Evolutionary conservation across 2,888 invertebrate species (phyloP).

Genomic region (Conomelus anceps): DNA sequence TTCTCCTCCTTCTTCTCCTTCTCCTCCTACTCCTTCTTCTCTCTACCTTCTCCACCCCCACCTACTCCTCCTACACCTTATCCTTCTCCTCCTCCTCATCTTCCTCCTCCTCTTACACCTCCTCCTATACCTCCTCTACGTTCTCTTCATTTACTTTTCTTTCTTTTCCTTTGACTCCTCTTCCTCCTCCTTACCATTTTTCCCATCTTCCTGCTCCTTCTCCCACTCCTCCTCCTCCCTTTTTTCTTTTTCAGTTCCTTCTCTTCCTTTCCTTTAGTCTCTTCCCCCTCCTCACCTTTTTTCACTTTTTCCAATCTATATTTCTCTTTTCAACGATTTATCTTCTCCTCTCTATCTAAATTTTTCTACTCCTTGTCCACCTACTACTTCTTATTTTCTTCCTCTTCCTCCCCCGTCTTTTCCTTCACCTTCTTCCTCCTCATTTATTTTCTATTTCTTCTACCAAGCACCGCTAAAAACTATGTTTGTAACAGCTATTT

Average conservation of each 20-base stretch:
- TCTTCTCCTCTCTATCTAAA: neutral
- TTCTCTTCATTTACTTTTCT: neutral
- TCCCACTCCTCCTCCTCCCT: too few relatives aligned
- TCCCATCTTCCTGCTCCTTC: too few relatives aligned
- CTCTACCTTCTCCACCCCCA: neutral
- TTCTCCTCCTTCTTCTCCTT: neutral
- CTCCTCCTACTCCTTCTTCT: neutral
- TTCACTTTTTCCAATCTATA: neutral
- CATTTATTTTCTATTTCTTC: neutral
- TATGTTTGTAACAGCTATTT: too few relatives aligned
- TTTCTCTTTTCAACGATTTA: neutral
- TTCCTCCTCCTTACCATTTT: neutral
- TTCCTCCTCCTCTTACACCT: neutral
- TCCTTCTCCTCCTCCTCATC: neutral
- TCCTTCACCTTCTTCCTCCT: too few relatives aligned
- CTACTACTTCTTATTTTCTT: neutral
- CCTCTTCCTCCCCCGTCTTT: too few relatives aligned
- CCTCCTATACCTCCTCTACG: neutral
- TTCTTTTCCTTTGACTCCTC: neutral
- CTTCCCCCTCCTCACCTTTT: neutral
- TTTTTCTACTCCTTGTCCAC: neutral
- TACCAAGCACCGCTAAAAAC: too few relatives aligned
- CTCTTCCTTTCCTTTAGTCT: neutral
- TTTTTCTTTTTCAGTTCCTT: neutral
- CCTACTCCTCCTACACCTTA: neutral